Evolutionary conservation across 2,888 invertebrate species (phyloP), one percentile per base, ranked within the genome.

Genomic region (Catocala sponsa): DNA sequence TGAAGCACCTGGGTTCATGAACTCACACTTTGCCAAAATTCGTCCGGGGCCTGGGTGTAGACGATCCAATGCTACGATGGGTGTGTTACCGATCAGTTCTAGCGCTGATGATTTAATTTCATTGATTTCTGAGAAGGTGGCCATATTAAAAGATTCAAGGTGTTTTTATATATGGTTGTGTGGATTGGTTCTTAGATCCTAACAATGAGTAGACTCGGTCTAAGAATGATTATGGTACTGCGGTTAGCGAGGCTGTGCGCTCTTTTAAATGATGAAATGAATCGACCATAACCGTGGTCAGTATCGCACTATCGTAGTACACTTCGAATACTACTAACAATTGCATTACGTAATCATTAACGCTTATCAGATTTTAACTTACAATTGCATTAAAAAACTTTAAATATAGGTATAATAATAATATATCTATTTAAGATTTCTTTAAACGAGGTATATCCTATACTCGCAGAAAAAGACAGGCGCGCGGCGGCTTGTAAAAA

Each of bases 1-100:
- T 0, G 94, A 94, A n/a, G 88, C 94, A 15, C 94, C 92, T 6
- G 94, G 94, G 58, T 93, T 94, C 92, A 92, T 93, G 63, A 90
- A 94, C 72, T 94, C 94, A 80, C 94, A 94, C 88, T 94, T 94
- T 0, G 87, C 94, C 46, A 94, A 76, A 60, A 94, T 87, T 25
- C 94, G 80, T 4, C 94, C 94, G 1, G 93, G 93, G 0, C 94
- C 94, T 0, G 88, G 67, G 66, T 92, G 82, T 0, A 94, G 60
- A 32, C 94, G 88, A 64, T 94, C 94, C 42, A 94, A 80, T 0
- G 94, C 94, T 11, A 94, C 88, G 25, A 94, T 80, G 4, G 94
- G 94, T 0, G 94, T 94, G 65, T 91, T 90, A 1, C 94, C 94
- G 67, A 94, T 94, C 0, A 94, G 85, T 0, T 94, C 94, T 59